phyloP scores from a whole-genome alignment of 2,888 invertebrate genomes.

The Caradrina clavipalpis region DNA sequence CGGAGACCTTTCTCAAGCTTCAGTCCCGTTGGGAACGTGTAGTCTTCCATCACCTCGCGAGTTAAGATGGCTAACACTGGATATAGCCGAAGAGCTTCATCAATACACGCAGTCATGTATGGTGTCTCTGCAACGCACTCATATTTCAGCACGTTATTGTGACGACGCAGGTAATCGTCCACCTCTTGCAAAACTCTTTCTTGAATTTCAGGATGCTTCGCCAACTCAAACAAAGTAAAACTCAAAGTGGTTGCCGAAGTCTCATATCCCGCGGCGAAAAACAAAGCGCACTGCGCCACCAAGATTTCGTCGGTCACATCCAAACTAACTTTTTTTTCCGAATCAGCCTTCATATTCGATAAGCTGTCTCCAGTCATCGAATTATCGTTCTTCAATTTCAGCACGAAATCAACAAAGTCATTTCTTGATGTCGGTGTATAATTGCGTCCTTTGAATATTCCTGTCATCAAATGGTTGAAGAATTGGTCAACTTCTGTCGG shows the following conservation, averaged over 20 bases:
- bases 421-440: conserved; percentile 68
- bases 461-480: conserved; percentile 67
- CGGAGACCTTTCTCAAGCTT: conserved; percentile 75
- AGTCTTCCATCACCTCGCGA: conserved; percentile 78
- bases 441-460: conserved; percentile 69
- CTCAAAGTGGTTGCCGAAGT: conserved; percentile 51
- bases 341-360: conserved; percentile 61
- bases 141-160: conserved; percentile 25
- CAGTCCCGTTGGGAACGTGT: conserved; percentile 75
- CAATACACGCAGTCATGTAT: conserved; percentile 74
- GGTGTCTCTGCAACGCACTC: conserved; percentile 66
- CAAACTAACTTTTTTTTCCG: conserved; percentile 56
- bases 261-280: conserved; percentile 61
- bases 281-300: conserved; percentile 52
- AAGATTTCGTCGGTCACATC: conserved; percentile 50
- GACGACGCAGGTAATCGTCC: conserved; percentile 33
- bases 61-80: conserved; percentile 77
- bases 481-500: conserved; percentile 52
- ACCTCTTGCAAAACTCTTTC: conserved; percentile 12
- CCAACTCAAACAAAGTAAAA: conserved; percentile 49
- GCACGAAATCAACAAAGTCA: conserved; percentile 76
- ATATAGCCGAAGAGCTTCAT: conserved; percentile 76
- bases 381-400: conserved; percentile 70
- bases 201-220: conserved; percentile 24
- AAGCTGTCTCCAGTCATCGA: conserved; percentile 55